Evolutionary conservation across 2,113 vertebrate genomes (phyloP).

Genomic region (Oplegnathus fasciatus): DNA sequence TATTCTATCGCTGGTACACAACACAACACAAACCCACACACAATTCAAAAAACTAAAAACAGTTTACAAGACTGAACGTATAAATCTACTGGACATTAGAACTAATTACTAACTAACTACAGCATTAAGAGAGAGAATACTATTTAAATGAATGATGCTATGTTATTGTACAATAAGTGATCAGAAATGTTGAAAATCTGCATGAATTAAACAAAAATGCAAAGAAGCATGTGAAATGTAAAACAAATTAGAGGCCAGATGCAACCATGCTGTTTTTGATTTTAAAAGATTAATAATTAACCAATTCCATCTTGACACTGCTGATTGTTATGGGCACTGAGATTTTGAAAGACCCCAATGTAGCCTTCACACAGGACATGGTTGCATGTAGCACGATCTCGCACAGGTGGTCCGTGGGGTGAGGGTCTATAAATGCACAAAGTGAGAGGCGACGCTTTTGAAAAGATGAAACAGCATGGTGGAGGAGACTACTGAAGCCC

Average conservation of each 20-base stretch:
- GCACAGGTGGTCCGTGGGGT: constrained; percentile 47
- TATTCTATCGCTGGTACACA: constrained; percentile 3
- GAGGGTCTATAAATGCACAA: constrained; percentile 48
- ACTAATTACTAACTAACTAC: constrained; percentile 15
- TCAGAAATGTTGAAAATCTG: constrained; percentile 26
- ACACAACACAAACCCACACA: constrained; percentile 43
- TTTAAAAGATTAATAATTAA: constrained; percentile 33
- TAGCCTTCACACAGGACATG: constrained; percentile 34
- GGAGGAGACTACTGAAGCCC: constrained; percentile 60
- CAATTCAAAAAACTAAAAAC: constrained; percentile 17
- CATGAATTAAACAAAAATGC: constrained; percentile 45
- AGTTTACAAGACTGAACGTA: background rate
- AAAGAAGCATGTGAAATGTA: constrained; percentile 33
- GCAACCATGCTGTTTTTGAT: constrained; percentile 72
- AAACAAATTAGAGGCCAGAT: constrained; percentile 69
- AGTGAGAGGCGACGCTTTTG: constrained; percentile 45
- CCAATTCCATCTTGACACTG: background rate
- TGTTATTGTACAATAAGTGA: constrained; percentile 37
- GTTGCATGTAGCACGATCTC: constrained; percentile 75
- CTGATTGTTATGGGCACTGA: constrained; percentile 1
- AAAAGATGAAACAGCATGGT: constrained; percentile 63
- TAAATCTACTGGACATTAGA: background rate
- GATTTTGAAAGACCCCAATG: constrained; percentile 11
- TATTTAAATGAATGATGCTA: constrained; percentile 15
- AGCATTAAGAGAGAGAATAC: background rate